Evolutionary conservation across 2,888 invertebrate genomes (phyloP).

Genomic region (Neuroscelio doddi): DNA sequence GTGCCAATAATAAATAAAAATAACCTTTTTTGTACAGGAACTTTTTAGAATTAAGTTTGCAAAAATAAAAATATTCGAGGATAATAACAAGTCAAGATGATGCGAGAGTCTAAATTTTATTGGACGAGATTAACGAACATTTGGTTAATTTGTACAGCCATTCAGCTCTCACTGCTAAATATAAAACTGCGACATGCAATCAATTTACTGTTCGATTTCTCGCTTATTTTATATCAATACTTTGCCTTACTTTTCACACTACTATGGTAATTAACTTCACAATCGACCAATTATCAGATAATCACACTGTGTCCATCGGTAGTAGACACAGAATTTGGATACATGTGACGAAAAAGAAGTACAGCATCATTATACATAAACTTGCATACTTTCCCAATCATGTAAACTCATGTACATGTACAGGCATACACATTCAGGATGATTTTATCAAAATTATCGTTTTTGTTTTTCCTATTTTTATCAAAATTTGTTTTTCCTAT

Average conservation of each 20-base stretch:
- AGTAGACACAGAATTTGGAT: slow-evolving; percentile 24
- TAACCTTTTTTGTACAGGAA: too few relatives aligned
- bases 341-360: slow-evolving; percentile 25
- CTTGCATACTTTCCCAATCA: slow-evolving; percentile 4
- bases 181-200: slow-evolving; percentile 43
- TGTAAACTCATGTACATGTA: background rate
- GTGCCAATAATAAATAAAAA: too few relatives aligned
- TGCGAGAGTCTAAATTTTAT: slow-evolving; percentile 44
- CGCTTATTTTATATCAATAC: slow-evolving; percentile 34
- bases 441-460: background rate
- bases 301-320: slow-evolving; percentile 27
- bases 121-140: slow-evolving; percentile 45
- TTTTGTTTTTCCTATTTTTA: background rate
- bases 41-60: too few relatives aligned
- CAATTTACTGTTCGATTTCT: slow-evolving; percentile 35
- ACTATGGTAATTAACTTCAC: slow-evolving; percentile 17
- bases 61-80: too few relatives aligned
- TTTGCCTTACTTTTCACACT: slow-evolving; percentile 20
- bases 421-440: background rate
- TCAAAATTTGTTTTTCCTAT: too few relatives aligned
- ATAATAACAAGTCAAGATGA: slow-evolving; percentile 11
- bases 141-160: slow-evolving; percentile 41
- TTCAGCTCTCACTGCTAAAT: slow-evolving; percentile 39
- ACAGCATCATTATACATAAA: slow-evolving; percentile 20
- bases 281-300: slow-evolving; percentile 18